Percentiles rank a stretch among this genome's conserved stretches.
Evolutionary conservation across 2,888 invertebrate genomes (phyloP).

Genomic region (Tinea semifulvella): DNA sequence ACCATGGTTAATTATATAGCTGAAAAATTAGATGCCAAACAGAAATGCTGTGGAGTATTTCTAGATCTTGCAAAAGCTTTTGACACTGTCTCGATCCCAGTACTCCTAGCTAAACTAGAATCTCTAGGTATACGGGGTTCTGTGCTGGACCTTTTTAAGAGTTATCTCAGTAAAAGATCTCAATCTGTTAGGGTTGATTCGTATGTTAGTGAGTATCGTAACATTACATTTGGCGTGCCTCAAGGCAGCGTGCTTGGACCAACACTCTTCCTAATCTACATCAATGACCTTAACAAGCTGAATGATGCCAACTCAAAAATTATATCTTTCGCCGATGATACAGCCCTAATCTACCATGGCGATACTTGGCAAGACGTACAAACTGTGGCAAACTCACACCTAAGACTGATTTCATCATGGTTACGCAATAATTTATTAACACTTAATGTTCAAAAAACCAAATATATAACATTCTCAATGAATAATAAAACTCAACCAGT

Average conservation of each 20-base stretch:
- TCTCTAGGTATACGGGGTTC: constrained; percentile 10
- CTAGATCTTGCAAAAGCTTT: constrained; percentile 10
- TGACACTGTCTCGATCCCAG: constrained; percentile 5
- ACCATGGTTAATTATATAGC: neutral
- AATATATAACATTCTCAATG: too few relatives aligned
- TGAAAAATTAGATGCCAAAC: constrained; percentile 1
- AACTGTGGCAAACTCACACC: too few relatives aligned
- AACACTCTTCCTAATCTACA: constrained; percentile 10
- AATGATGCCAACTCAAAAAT: neutral
- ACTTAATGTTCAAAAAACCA: too few relatives aligned
- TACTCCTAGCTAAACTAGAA: constrained; percentile 11
- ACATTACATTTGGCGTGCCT: neutral
- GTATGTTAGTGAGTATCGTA: neutral
- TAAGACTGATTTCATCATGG: too few relatives aligned
- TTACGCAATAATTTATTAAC: too few relatives aligned
- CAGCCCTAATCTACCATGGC: too few relatives aligned
- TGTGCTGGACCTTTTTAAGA: constrained; percentile 7
- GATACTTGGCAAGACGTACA: too few relatives aligned
- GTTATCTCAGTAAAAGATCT: neutral
- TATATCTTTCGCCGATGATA: constrained; percentile 11
- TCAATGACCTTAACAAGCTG: constrained; percentile 3
- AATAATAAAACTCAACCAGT: too few relatives aligned
- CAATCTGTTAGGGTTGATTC: neutral
- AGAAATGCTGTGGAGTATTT: constrained; percentile 10
- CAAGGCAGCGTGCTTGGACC: constrained; percentile 11